Conservation (phyloP, 2,113 vertebrate genomes). For the Ibidorhyncha struthersii region DNA sequence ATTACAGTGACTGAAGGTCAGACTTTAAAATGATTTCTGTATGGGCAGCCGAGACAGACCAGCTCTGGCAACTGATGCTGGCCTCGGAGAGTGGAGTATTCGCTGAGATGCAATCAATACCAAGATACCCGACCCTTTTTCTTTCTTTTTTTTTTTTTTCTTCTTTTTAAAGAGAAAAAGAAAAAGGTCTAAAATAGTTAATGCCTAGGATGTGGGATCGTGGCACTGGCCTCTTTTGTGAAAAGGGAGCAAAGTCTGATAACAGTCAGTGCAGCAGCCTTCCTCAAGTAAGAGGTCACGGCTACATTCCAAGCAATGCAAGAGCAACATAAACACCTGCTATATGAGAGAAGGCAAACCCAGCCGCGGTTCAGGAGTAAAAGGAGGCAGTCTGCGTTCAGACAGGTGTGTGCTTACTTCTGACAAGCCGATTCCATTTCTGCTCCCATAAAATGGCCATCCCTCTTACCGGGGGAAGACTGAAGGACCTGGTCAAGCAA, state of each 20-base stretch:
- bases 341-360: background rate
- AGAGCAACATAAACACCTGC: background rate
- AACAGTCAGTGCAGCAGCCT: background rate
- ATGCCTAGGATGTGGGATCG: background rate
- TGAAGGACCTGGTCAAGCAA: background rate
- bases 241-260: background rate
- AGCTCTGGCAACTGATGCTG: background rate
- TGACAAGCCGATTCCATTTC: background rate
- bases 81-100: background rate
- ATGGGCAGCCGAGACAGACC: background rate
- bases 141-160: background rate
- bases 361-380: background rate
- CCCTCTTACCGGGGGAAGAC: background rate
- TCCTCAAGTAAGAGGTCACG: background rate
- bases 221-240: background rate
- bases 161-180: background rate
- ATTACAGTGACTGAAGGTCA: constrained; percentile 31
- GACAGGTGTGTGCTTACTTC: background rate
- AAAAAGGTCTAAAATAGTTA: background rate
- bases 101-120: background rate
- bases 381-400: background rate
- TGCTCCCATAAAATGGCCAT: background rate
- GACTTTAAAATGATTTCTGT: background rate
- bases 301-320: fast-evolving
- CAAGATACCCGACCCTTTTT: background rate